Evolutionary conservation across 2,113 vertebrate species (phyloP).

Genomic region (Aviceda subcristata): DNA sequence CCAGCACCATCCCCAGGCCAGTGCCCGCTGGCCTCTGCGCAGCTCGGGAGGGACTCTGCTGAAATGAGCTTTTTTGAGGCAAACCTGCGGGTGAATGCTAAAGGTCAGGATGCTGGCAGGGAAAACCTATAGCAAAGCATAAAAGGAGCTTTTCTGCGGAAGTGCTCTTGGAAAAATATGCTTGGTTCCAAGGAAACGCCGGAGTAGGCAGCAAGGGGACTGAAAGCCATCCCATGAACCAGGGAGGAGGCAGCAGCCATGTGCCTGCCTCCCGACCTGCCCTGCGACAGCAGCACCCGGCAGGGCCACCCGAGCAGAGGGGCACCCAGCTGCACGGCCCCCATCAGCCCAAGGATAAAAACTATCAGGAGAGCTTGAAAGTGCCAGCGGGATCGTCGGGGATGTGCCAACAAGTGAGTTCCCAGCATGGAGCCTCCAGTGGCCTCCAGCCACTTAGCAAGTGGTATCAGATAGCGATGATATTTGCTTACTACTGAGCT

Average conservation of each 20-base stretch:
- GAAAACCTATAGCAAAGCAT: neutral
- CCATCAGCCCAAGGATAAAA: neutral
- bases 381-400: accelerated
- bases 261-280: accelerated
- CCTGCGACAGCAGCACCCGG: neutral
- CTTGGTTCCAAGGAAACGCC: neutral
- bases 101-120: constrained; percentile 43
- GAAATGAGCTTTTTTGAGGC: neutral
- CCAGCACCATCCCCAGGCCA: accelerated
- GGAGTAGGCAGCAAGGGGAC: neutral
- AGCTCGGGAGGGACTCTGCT: neutral
- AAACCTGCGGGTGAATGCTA: neutral
- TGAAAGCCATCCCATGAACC: neutral
- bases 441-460: neutral
- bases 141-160: constrained; percentile 48
- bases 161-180: constrained; percentile 17
- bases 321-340: neutral
- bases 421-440: neutral
- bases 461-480: neutral
- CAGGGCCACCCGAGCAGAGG: neutral
- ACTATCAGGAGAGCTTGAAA: neutral
- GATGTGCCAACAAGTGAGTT: neutral
- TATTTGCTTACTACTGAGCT: neutral
- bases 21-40: neutral
- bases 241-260: neutral